A percentile compares a stretch with the other conserved stretches of the same genome.
Evolutionary conservation across 2,113 vertebrate genomes (phyloP).

Genomic region (Noturus placidus): DNA sequence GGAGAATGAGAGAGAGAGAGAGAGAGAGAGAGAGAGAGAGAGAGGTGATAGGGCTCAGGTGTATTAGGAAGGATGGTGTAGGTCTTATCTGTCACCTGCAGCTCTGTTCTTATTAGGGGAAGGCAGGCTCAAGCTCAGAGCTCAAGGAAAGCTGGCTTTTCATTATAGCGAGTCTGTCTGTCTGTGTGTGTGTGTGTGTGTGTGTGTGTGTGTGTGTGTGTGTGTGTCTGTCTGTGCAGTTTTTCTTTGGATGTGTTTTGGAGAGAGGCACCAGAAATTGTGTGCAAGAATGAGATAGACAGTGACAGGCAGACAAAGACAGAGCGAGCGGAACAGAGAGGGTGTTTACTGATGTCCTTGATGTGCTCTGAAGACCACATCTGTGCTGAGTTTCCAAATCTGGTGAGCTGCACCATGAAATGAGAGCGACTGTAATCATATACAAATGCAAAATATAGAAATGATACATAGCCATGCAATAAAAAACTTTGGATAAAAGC

Average conservation of each 20-base stretch:
- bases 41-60: constrained; percentile 57
- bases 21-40: constrained; percentile 38
- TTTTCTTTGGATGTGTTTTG: not conserved
- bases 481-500: not conserved
- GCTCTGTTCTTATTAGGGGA: constrained; percentile 68
- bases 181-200: constrained; percentile 31
- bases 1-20: constrained; percentile 49
- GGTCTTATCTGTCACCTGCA: constrained; percentile 74
- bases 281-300: not conserved
- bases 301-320: not conserved
- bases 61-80: constrained; percentile 62
- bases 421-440: not conserved
- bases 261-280: not conserved
- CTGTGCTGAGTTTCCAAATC: not conserved
- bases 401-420: not conserved
- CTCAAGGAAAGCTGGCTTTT: constrained; percentile 44
- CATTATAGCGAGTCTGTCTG: constrained; percentile 11
- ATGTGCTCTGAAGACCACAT: constrained; percentile 47
- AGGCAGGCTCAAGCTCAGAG: constrained; percentile 56
- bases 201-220: not conserved
- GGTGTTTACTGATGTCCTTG: constrained; percentile 21
- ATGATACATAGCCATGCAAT: not conserved
- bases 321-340: not conserved
- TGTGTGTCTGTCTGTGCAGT: not conserved
- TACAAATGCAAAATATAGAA: not conserved